A percentile compares a stretch with the other conserved stretches of the same genome.
Evolutionary conservation across 2,113 vertebrate species (phyloP).

Genomic region (Ellobius talpinus): DNA sequence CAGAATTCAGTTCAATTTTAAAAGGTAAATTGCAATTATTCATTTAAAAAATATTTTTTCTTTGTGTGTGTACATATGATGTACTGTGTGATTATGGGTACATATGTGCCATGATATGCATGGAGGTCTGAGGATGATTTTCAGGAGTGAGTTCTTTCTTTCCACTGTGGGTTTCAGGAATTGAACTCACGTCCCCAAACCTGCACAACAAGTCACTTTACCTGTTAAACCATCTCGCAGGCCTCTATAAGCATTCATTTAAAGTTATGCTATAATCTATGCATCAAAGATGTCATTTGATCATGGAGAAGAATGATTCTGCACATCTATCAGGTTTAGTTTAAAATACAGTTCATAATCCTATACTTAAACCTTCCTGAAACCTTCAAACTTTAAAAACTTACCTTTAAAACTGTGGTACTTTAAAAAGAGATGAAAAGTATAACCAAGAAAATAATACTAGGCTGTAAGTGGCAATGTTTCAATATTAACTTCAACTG

Average conservation of each 20-base stretch:
- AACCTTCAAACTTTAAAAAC: slow-evolving; percentile 24
- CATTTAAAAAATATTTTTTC: slow-evolving; percentile 45
- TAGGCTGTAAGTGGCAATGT: background rate
- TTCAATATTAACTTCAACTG: slow-evolving; percentile 37
- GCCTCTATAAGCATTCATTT: background rate
- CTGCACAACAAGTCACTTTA: background rate
- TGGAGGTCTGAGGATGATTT: background rate
- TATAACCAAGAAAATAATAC: background rate
- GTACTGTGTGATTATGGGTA: background rate
- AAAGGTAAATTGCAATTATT: slow-evolving; percentile 30
- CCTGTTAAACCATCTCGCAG: background rate
- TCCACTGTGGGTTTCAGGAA: background rate
- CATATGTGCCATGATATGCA: background rate
- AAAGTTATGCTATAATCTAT: background rate
- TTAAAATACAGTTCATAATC: background rate
- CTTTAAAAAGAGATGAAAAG: background rate
- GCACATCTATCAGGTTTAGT: background rate
- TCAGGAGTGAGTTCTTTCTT: background rate
- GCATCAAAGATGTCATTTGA: background rate
- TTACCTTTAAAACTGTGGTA: slow-evolving; percentile 1
- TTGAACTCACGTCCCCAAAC: background rate
- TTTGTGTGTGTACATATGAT: background rate
- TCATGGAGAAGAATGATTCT: background rate
- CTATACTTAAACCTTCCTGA: slow-evolving; percentile 12
- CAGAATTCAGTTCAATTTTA: background rate